Base-by-base conservation (phyloP, 1,140 invertebrate species). In the Pseudomyrmex cubaensis region DNA sequence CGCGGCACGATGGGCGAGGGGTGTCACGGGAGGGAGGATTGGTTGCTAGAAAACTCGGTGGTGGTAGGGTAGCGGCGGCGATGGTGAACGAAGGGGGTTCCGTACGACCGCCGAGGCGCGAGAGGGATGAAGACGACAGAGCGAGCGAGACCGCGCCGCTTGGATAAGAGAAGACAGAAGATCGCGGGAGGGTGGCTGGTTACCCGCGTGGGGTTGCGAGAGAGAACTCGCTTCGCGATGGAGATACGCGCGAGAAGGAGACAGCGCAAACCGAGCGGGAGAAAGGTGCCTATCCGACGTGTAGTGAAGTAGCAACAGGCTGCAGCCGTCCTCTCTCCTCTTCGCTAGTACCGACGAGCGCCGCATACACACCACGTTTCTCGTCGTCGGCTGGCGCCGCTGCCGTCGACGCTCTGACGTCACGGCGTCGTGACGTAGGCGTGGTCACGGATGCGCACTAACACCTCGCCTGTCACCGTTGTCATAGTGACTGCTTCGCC, bases 371-470 rank as follows among this genome's bases (percentile, higher is more conserved):
- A 87, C 88, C 91, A 92, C 91, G 90, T 91, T 92, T 85, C 84
- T 85, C 62, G 77, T 87, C 76, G 76, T 76, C 85, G 85, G 86
- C 86, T 86, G 90, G 90, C 87, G 92, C 88, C 85, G 86, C 83
- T 82, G 85, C 90, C 86, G 90, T 85, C 87, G 88, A 84, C 86
- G 83, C 89, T 93, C 88, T 93, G 92, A 93, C 93, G 93, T 94
- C 93, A 93, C 91, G 62, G 70, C 66, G 87, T 92, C 89, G 92
- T 93, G 93, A 93, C 93, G 93, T 93, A 93, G 93, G 93, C 93
- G 93, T 94, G 93, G 93, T 93, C 92, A 93, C 91, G 93, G 92
- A 93, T 93, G 93, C 93, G 93, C 92, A 93, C 92, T 91, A 93
- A 93, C 93, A 93, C 93, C 93, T 93, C 89, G 92, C 84, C 89